phyloP scores from a whole-genome alignment of 2,888 invertebrate genomes.

The Acheta domesticus region DNA sequence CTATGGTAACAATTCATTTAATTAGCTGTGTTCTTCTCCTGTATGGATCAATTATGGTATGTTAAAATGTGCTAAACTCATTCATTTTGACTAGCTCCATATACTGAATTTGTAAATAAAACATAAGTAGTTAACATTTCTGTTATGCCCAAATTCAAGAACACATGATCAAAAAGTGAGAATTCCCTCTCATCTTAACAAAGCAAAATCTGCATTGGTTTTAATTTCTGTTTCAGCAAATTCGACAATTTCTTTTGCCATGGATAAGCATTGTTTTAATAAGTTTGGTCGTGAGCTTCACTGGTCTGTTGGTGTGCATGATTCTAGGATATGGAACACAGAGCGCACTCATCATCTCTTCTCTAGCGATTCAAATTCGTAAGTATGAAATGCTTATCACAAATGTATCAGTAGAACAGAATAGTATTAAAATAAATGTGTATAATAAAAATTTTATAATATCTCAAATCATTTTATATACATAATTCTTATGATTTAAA shows the following conservation, averaged over 20 bases:
- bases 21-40: conserved; percentile 47
- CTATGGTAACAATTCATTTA: conserved; percentile 47
- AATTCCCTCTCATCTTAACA: too few relatives aligned
- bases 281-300: conserved; percentile 44
- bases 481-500: too few relatives aligned
- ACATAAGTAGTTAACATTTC: too few relatives aligned
- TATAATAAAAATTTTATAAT: neutral
- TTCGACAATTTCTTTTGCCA: conserved; percentile 48
- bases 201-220: neutral
- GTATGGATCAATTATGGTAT: conserved; percentile 49
- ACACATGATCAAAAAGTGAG: too few relatives aligned
- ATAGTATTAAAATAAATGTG: neutral
- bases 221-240: conserved; percentile 42
- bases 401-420: neutral
- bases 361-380: conserved; percentile 37
- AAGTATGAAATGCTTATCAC: conserved; percentile 31
- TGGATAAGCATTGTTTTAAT: conserved; percentile 49
- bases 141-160: too few relatives aligned
- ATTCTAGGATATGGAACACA: conserved; percentile 36
- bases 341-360: conserved; percentile 28
- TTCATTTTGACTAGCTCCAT: too few relatives aligned
- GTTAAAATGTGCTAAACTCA: neutral
- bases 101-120: too few relatives aligned
- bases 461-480: too few relatives aligned
- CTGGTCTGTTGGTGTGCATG: conserved; percentile 39